A percentile compares a stretch with the other conserved stretches of the same genome.
Conservation (phyloP, 92 coral and sea anemone species). For the Epizoanthus rinbou region DNA sequence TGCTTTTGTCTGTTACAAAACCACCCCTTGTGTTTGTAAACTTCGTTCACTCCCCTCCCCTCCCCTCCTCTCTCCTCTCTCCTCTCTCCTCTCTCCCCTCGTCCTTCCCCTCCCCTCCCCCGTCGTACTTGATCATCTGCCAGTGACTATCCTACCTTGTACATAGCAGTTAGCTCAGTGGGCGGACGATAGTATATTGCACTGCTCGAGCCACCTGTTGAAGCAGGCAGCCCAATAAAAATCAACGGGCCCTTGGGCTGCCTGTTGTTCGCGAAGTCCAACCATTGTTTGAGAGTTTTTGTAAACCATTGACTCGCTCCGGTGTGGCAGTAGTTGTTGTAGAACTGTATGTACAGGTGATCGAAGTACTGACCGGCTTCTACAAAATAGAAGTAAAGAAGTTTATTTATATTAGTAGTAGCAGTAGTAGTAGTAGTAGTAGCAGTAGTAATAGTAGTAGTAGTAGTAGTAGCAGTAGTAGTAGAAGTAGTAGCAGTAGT, state of each 20-base stretch:
- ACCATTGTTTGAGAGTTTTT: slow-evolving; percentile 64
- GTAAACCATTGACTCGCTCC: slow-evolving; percentile 74
- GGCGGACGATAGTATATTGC: slow-evolving; percentile 80
- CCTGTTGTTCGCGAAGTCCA: slow-evolving; percentile 53
- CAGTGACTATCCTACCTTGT: slow-evolving; percentile 47
- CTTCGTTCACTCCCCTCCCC: too few relatives aligned
- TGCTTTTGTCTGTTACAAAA: too few relatives aligned
- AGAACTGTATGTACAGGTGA: slow-evolving; percentile 81
- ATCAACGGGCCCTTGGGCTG: slow-evolving; percentile 74
- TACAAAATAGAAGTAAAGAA: neutral
- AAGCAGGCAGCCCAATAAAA: slow-evolving; percentile 78
- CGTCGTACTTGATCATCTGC: neutral
- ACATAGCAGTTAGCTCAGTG: slow-evolving; percentile 52
- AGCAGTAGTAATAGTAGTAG: too few relatives aligned
- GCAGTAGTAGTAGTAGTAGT: too few relatives aligned
- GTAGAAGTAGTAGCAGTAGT: too few relatives aligned
- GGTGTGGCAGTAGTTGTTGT: slow-evolving; percentile 86
- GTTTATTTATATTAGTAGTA: too few relatives aligned
- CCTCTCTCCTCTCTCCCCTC: too few relatives aligned
- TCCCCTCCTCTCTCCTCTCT: too few relatives aligned
- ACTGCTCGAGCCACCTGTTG: slow-evolving; percentile 70
- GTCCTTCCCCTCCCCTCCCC: too few relatives aligned
- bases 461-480: too few relatives aligned
- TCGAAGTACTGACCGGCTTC: slow-evolving; percentile 76
- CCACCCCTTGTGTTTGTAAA: too few relatives aligned